phyloP scores from a whole-genome alignment of 2,113 vertebrate genomes.

The Poeciliopsis turrubarensis region DNA sequence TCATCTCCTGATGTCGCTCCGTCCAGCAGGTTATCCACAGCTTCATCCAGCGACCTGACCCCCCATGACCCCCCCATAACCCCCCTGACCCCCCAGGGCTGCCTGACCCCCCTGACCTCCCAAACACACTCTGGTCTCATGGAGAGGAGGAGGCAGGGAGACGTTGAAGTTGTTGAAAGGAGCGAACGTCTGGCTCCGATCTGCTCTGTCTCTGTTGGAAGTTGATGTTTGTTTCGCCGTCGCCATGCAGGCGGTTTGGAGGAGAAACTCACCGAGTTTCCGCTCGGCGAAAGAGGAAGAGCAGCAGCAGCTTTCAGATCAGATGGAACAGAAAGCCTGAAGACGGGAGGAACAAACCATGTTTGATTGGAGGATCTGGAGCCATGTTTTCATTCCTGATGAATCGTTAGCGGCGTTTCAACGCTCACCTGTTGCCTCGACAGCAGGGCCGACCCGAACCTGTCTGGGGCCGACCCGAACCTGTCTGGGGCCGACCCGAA shows the following conservation, averaged over 20 bases:
- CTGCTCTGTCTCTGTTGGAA: not conserved
- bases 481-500: too few relatives aligned
- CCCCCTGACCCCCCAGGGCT: too few relatives aligned
- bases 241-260: not conserved
- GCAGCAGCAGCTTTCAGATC: constrained; percentile 10
- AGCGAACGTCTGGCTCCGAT: not conserved
- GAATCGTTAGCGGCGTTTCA: too few relatives aligned
- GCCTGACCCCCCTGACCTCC: too few relatives aligned
- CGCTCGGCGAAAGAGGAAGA: constrained; percentile 29
- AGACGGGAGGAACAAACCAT: constrained; percentile 32
- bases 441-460: too few relatives aligned
- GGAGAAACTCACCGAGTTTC: constrained; percentile 10
- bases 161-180: not conserved
- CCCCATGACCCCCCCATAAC: too few relatives aligned
- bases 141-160: not conserved
- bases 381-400: not conserved
- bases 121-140: not conserved
- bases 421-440: too few relatives aligned
- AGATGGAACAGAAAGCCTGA: constrained; percentile 32
- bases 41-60: not conserved
- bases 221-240: not conserved
- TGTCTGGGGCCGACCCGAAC: too few relatives aligned
- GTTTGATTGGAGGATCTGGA: constrained; percentile 39
- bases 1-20: constrained; percentile 22
- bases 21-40: constrained; percentile 30